Conservation (phyloP, 2,113 vertebrate genomes). For the Machaerirhynchus nigripectus region DNA sequence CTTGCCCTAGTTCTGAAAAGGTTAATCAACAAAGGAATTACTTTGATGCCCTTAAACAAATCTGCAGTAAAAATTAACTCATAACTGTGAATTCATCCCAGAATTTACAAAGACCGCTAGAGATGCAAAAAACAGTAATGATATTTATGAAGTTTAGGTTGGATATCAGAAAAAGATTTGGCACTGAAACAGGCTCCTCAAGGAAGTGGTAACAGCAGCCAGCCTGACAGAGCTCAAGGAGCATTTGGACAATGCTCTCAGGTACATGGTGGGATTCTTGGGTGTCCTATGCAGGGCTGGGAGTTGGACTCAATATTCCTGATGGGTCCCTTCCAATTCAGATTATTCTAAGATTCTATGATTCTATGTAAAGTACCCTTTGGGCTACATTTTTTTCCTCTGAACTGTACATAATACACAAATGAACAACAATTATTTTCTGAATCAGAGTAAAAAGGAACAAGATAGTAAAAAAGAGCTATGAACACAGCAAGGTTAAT, state of each 20-base stretch:
- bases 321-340: background rate
- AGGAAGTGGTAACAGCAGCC: background rate
- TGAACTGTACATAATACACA: background rate
- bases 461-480: background rate
- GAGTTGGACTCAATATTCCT: accelerated
- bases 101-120: background rate
- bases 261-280: background rate
- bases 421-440: background rate
- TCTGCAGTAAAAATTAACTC: background rate
- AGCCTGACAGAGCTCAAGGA: background rate
- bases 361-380: background rate
- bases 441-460: background rate
- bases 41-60: background rate
- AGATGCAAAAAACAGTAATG: background rate
- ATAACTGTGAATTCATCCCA: background rate
- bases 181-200: background rate
- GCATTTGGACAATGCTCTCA: background rate
- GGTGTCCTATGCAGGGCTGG: background rate
- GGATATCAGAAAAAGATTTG: background rate
- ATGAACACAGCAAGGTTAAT: background rate
- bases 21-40: background rate
- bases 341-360: background rate
- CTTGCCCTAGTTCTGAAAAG: background rate
- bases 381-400: background rate
- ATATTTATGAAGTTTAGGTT: background rate